A percentile compares a stretch with the other conserved stretches of the same genome.
These are phyloP conservation scores for Orientallactaga sibirica DNA, from an alignment of 2,797 vertebrate species.

Conservation along the genomic window DNA sequence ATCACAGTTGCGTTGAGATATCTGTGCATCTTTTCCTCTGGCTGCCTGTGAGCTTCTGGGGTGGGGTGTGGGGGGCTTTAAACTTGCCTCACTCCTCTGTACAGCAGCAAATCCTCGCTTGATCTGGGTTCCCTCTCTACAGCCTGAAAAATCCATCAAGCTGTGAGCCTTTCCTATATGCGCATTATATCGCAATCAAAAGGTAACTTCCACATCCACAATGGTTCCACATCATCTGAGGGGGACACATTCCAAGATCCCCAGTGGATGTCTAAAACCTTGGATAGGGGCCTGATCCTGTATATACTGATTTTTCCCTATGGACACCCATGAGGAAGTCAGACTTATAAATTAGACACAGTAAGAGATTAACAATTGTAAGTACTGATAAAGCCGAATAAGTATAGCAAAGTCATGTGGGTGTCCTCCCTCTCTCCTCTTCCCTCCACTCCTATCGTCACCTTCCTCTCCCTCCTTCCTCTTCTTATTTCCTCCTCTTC, in stretches of 20 bases:
- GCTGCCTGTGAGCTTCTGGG: accelerated
- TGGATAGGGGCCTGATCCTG: neutral
- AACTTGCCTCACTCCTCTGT: neutral
- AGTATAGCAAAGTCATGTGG: neutral
- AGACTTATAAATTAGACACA: neutral
- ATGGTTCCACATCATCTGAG: neutral
- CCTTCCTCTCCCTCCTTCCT: too few species aligned
- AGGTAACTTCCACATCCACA: neutral
- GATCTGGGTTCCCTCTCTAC: neutral
- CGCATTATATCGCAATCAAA: neutral
- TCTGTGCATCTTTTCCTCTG: neutral
- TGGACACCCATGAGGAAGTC: neutral
- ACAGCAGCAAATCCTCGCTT: accelerated
- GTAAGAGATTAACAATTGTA: neutral
- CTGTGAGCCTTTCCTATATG: neutral
- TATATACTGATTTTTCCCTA: neutral
- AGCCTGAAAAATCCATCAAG: neutral
- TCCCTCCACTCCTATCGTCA: too few species aligned
- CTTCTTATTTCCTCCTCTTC: too few species aligned
- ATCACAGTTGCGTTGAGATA: too few species aligned
- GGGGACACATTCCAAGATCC: neutral
- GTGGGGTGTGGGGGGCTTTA: neutral
- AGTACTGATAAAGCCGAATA: neutral
- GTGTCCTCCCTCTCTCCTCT: too few species aligned
- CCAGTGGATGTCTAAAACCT: neutral